phyloP scores from a whole-genome alignment of 2,888 invertebrate genomes.

The Corythucha ciliata region DNA sequence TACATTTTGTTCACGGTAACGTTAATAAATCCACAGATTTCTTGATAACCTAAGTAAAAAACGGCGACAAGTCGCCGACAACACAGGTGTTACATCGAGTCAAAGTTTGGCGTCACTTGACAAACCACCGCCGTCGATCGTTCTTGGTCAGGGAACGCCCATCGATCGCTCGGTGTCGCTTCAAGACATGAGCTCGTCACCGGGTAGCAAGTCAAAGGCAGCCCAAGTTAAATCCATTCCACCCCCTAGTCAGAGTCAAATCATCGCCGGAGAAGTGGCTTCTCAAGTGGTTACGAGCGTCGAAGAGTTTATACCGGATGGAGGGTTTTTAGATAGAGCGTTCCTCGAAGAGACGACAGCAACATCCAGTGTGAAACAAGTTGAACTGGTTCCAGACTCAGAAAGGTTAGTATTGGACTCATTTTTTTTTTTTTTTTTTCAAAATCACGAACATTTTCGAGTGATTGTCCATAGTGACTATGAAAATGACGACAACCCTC shows the following conservation, averaged over 20 bases:
- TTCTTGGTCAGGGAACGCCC: conserved; percentile 27
- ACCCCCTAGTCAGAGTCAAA: too few species aligned
- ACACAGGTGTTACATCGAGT: conserved; percentile 41
- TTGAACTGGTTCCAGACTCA: conserved; percentile 17
- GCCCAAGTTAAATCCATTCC: too few species aligned
- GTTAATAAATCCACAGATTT: conserved; percentile 28
- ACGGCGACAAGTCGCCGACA: conserved; percentile 61
- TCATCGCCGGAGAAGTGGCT: conserved; percentile 21
- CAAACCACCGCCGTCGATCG: conserved; percentile 38
- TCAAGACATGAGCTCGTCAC: neutral
- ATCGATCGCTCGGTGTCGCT: conserved; percentile 16
- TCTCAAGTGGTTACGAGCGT: conserved; percentile 43
- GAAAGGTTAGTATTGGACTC: conserved; percentile 9
- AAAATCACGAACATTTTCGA: too few species aligned
- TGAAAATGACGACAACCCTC: conserved; percentile 59
- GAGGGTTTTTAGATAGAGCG: conserved; percentile 63
- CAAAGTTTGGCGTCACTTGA: conserved; percentile 14
- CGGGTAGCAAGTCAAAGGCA: neutral
- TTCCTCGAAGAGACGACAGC: conserved; percentile 56
- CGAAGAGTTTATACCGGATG: conserved; percentile 64
- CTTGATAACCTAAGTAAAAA: conserved; percentile 64
- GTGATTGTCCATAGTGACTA: conserved; percentile 49
- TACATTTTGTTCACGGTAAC: neutral
- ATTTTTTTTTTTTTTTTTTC: neutral
- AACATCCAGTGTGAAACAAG: conserved; percentile 7